Percentiles rank a stretch among this genome's conserved stretches.
These are phyloP conservation scores for Ia io DNA, from an alignment of 2,113 vertebrate genomes.

Conservation along the genomic window DNA sequence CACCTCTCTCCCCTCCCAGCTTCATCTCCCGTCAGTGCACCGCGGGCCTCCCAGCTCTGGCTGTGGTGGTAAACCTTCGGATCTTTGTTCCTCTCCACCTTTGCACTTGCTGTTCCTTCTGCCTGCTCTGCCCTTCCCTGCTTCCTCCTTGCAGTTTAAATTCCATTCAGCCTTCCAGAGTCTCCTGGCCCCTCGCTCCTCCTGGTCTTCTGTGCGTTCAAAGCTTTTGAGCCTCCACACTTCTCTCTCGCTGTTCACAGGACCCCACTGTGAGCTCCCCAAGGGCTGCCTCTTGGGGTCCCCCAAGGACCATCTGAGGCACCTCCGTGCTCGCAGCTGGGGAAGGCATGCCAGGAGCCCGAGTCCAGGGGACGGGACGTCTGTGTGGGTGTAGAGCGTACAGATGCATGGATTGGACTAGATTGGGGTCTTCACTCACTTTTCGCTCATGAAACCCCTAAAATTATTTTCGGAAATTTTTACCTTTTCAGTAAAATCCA, in stretches of 20 bases:
- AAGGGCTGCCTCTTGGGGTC: too few relatives aligned
- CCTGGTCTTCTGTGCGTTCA: not conserved
- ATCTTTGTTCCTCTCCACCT: not conserved
- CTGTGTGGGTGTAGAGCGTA: fast-evolving
- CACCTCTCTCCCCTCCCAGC: not conserved
- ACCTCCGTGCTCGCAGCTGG: not conserved
- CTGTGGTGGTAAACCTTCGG: fast-evolving
- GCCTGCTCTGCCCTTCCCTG: not conserved
- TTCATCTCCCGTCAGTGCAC: not conserved
- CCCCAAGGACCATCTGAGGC: not conserved
- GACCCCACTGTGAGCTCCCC: not conserved
- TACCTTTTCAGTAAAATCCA: not conserved
- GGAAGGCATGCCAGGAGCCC: not conserved
- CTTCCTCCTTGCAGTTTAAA: not conserved
- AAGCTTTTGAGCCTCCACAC: not conserved
- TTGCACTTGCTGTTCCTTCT: not conserved
- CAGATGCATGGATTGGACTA: not conserved
- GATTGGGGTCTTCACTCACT: not conserved
- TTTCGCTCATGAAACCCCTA: not conserved
- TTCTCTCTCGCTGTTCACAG: not conserved
- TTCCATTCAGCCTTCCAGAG: not conserved
- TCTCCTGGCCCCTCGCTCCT: too few relatives aligned
- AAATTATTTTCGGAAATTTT: not conserved
- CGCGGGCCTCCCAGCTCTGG: fast-evolving
- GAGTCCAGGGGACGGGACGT: not conserved